Percentiles rank a stretch among this genome's conserved stretches.
phyloP scores from a whole-genome alignment of 2,113 vertebrate genomes.

The Fregetta grallaria region DNA sequence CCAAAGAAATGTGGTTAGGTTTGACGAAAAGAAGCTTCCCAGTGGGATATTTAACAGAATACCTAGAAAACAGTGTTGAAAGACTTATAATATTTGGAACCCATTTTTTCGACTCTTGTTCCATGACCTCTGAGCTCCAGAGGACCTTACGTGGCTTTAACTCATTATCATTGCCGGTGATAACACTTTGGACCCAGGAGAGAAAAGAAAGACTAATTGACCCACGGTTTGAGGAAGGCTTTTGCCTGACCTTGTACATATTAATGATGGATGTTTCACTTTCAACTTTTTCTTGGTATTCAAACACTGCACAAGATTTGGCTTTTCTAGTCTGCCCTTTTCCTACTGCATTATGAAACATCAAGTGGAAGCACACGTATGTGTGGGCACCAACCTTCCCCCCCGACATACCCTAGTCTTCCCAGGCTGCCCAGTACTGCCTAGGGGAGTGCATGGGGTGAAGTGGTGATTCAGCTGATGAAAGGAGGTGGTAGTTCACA shows the following conservation, averaged over 20 bases:
- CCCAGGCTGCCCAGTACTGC: background rate
- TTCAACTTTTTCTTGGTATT: background rate
- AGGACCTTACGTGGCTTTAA: conserved; percentile 21
- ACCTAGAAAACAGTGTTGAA: conserved; percentile 58
- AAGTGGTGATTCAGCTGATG: background rate
- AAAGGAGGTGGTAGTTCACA: background rate
- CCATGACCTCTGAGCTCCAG: conserved; percentile 31
- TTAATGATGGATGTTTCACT: background rate
- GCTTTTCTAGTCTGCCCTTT: background rate
- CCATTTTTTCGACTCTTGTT: conserved; percentile 7
- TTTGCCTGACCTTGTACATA: background rate
- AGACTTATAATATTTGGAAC: conserved; percentile 50
- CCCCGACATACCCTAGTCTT: background rate
- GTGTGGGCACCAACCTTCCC: background rate
- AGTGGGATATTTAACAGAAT: conserved; percentile 57
- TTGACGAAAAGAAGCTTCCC: conserved; percentile 52
- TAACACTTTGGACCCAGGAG: conserved; percentile 6
- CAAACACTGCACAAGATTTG: background rate
- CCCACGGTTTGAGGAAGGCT: background rate
- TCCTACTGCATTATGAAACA: background rate
- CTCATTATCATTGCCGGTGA: background rate
- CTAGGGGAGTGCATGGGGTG: background rate
- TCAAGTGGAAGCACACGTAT: background rate
- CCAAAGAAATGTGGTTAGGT: conserved; percentile 61
- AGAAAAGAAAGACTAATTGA: conserved; percentile 1